phyloP scores from a whole-genome alignment of 2,797 vertebrate species.

The Peromyscus attwateri region DNA sequence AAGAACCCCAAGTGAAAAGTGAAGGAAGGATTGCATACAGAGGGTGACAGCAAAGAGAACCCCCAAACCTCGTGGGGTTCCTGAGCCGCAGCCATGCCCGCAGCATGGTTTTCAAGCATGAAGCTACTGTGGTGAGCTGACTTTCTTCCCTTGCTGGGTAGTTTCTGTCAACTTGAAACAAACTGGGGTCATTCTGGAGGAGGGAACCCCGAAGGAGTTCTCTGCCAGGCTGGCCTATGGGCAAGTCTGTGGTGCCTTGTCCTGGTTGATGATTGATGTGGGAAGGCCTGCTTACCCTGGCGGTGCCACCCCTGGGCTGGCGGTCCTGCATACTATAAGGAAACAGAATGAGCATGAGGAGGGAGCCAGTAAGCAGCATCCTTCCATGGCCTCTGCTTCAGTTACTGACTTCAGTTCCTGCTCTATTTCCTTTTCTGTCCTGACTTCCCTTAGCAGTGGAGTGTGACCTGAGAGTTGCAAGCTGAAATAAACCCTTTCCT shows the following conservation, averaged over 20 bases:
- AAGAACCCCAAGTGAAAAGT: not conserved
- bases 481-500: not conserved
- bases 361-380: not conserved
- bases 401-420: no score
- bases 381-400: no score
- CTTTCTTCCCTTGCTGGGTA: not conserved
- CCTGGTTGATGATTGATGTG: not conserved
- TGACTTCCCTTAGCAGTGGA: not conserved
- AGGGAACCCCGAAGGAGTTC: not conserved
- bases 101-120: fast-evolving
- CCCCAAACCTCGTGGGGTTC: not conserved
- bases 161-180: not conserved
- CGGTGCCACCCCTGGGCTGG: not conserved
- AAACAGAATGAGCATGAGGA: no score
- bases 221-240: not conserved
- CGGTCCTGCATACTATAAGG: not conserved
- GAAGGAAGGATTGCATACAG: not conserved
- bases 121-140: not conserved
- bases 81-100: not conserved
- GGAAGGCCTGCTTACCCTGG: not conserved
- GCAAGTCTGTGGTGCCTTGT: no score
- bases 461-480: not conserved
- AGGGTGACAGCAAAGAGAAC: not conserved
- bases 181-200: not conserved
- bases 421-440: not conserved